A percentile compares a stretch with the other conserved stretches of the same genome.
Evolutionary conservation across 2,888 invertebrate genomes (phyloP).

Genomic region (Escarpia spicata): DNA sequence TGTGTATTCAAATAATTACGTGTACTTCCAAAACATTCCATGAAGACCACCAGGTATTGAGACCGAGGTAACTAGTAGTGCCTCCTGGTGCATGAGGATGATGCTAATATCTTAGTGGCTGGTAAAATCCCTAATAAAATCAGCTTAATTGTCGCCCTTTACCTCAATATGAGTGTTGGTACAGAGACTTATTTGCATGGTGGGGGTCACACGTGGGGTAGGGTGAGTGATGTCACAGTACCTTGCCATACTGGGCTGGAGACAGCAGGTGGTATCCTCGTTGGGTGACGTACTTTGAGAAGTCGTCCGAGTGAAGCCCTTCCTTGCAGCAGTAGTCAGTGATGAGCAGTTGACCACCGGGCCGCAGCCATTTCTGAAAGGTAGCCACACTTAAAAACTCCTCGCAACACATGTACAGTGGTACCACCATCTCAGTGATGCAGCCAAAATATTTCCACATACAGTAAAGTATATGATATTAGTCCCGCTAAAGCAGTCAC

Average conservation of each 20-base stretch:
- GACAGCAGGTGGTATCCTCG: slow-evolving; percentile 68
- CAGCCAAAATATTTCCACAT: too few species aligned
- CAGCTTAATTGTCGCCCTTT: too few species aligned
- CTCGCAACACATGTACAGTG: too few species aligned
- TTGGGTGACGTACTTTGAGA: slow-evolving; percentile 68
- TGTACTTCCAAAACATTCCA: too few species aligned
- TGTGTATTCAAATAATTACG: background rate
- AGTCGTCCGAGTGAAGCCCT: slow-evolving; percentile 65
- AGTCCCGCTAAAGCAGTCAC: too few species aligned
- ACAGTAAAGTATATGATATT: too few species aligned
- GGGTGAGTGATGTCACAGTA: slow-evolving; percentile 41
- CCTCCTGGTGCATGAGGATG: background rate
- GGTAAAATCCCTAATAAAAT: background rate
- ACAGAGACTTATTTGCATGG: slow-evolving; percentile 14
- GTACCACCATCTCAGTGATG: too few species aligned
- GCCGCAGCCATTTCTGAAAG: slow-evolving; percentile 68
- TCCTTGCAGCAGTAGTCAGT: slow-evolving; percentile 71
- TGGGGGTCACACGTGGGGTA: background rate
- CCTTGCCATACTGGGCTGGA: slow-evolving; percentile 64
- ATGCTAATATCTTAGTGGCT: background rate
- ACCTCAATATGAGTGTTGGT: too few species aligned
- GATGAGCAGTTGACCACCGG: slow-evolving; percentile 69
- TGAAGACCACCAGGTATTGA: too few species aligned
- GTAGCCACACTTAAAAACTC: too few species aligned
- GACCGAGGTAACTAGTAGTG: too few species aligned